Evolutionary conservation across 1,140 invertebrate species (phyloP).

Genomic region (Macrostomum lignano): DNA sequence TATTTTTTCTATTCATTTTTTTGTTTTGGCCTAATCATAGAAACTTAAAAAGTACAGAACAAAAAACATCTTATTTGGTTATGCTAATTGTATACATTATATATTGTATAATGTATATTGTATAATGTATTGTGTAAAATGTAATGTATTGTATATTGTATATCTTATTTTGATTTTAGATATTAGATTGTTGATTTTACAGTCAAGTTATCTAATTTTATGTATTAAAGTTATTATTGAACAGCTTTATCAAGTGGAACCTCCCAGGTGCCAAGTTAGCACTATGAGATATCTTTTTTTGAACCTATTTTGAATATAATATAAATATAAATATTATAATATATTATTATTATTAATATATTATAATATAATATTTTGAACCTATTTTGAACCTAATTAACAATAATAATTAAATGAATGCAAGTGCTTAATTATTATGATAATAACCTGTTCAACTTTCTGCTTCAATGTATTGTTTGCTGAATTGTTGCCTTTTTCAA

Average conservation of each 20-base stretch:
- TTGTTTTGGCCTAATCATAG: no score
- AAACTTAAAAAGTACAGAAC: neutral
- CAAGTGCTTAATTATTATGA: neutral
- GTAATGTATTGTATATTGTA: neutral
- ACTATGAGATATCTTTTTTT: neutral
- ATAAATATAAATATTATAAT: neutral
- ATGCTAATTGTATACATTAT: neutral
- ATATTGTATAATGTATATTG: neutral
- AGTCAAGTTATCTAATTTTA: neutral
- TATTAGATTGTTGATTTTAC: neutral
- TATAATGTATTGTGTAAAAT: neutral
- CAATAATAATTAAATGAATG: slow-evolving; percentile 2
- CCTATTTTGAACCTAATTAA: neutral
- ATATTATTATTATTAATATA: neutral
- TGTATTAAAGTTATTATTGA: neutral
- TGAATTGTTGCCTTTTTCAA: no score
- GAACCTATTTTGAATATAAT: neutral
- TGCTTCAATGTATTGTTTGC: no score
- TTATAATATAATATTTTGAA: neutral
- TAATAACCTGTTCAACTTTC: no score
- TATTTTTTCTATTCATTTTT: no score
- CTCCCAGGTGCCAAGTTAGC: neutral
- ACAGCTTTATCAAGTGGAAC: slow-evolving; percentile 1
- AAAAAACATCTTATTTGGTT: neutral
- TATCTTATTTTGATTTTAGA: neutral